Percentiles rank a stretch among this genome's conserved stretches.
Conservation (phyloP, 2,797 vertebrate species). For the Peromyscus aztecus region DNA sequence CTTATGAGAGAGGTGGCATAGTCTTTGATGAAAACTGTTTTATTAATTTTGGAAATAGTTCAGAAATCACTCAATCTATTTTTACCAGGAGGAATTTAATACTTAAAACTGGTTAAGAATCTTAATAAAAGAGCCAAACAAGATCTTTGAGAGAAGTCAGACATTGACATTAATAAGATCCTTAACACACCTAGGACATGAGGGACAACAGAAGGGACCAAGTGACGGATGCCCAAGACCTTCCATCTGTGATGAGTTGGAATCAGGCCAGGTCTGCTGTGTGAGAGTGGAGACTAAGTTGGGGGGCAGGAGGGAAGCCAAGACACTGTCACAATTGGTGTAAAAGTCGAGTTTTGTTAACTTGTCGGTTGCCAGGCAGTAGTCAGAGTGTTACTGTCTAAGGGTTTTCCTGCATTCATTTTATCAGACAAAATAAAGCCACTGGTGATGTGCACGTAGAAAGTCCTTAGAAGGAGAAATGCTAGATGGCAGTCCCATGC, state of each 20-base stretch:
- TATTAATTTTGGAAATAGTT: slow-evolving; percentile 24
- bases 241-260: background rate
- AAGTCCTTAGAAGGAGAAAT: background rate
- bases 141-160: background rate
- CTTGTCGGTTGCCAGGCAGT: too few species aligned
- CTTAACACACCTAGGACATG: background rate
- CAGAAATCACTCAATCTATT: slow-evolving; percentile 12
- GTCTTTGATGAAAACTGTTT: slow-evolving; percentile 29
- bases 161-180: background rate
- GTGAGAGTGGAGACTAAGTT: background rate
- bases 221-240: background rate
- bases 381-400: background rate
- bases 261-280: background rate
- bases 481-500: background rate
- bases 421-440: background rate
- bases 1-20: background rate
- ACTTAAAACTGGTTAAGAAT: background rate
- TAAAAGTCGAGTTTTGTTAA: background rate
- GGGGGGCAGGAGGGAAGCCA: background rate
- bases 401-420: background rate
- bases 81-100: slow-evolving; percentile 19
- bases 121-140: background rate
- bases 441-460: background rate
- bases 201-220: background rate
- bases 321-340: background rate